Evolutionary conservation across 2,888 invertebrate species (phyloP).

Genomic region (Chesias legatella): DNA sequence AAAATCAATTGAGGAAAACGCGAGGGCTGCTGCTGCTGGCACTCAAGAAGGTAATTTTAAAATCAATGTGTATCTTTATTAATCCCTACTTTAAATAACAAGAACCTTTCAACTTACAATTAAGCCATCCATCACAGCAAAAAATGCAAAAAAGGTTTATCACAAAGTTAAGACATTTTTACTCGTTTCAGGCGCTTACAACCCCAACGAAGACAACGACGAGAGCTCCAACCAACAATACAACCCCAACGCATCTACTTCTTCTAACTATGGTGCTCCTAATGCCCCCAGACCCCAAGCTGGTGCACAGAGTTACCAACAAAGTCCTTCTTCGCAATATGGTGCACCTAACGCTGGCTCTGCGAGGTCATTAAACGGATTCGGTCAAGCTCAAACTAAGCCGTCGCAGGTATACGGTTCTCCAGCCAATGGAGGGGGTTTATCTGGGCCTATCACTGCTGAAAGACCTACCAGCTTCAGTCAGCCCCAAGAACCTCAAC

Average conservation of each 20-base stretch:
- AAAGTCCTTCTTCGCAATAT: constrained; percentile 26
- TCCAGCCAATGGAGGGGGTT: constrained; percentile 9
- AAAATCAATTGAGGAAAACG: constrained; percentile 66
- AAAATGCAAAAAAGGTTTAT: too few relatives aligned
- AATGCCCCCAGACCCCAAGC: constrained; percentile 11
- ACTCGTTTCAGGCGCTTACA: constrained; percentile 61
- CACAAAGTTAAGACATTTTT: background rate
- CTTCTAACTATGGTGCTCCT: constrained; percentile 9
- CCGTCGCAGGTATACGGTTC: constrained; percentile 21
- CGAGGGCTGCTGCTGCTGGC: constrained; percentile 67
- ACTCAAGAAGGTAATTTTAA: constrained; percentile 64
- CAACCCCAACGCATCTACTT: constrained; percentile 25
- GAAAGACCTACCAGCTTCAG: constrained; percentile 12
- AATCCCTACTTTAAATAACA: background rate
- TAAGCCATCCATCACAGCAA: background rate
- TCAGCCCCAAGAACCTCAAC: constrained; percentile 20
- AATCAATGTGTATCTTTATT: constrained; percentile 1
- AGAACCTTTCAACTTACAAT: background rate
- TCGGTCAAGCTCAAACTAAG: constrained; percentile 22
- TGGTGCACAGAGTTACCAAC: constrained; percentile 14
- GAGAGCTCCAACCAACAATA: constrained; percentile 35
- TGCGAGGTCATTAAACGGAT: constrained; percentile 11
- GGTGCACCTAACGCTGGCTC: constrained; percentile 17
- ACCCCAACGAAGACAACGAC: constrained; percentile 57
- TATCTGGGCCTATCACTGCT: constrained; percentile 9